Conservation (phyloP, 2,113 vertebrate species). For the Nipponia nippon region DNA sequence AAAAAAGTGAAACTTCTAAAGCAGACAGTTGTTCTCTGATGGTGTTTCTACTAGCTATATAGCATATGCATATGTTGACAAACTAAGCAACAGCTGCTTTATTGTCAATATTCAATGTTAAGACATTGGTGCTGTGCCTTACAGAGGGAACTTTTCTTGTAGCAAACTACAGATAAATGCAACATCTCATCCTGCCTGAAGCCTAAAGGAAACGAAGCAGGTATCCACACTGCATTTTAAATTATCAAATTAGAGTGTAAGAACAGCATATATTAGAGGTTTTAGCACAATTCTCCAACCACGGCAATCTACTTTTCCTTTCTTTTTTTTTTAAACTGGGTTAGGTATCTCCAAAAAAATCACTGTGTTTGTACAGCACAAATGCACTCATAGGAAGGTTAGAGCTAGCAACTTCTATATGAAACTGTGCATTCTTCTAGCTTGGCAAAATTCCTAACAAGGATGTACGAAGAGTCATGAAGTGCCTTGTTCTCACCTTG, state of each 20-base stretch:
- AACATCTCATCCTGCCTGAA: not conserved
- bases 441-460: conserved; percentile 58
- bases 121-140: not conserved
- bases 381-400: not conserved
- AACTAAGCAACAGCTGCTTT: conserved; percentile 8
- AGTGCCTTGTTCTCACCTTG: conserved; percentile 65
- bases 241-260: not conserved
- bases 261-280: not conserved
- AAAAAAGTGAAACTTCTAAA: not conserved
- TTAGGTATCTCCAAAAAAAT: not conserved
- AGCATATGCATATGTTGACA: not conserved
- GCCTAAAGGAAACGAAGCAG: not conserved
- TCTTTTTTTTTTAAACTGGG: not conserved
- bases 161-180: not conserved
- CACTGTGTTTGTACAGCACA: not conserved
- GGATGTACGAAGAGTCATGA: conserved; percentile 5
- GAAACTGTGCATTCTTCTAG: not conserved
- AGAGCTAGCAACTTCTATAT: not conserved
- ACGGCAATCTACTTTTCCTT: not conserved
- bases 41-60: not conserved
- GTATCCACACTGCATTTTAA: not conserved
- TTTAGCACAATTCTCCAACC: not conserved
- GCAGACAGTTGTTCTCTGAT: not conserved
- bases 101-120: not conserved
- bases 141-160: not conserved